Base-by-base conservation (phyloP, 2,888 invertebrate species). In the Tenthredo scrophulariae region DNA sequence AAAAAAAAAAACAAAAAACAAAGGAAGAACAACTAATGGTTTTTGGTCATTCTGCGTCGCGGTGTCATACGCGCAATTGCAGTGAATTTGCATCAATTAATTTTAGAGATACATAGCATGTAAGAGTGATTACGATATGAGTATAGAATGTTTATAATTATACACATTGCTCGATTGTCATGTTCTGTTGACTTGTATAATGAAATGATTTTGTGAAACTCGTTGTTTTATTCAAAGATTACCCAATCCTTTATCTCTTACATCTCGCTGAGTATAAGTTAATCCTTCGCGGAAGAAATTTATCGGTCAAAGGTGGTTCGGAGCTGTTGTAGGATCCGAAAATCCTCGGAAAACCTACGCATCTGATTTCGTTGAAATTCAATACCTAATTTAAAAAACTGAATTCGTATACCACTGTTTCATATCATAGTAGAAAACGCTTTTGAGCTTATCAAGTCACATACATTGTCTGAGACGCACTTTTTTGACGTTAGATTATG, bases 151-250 rank as follows among this genome's bases (percentile, higher is more conserved):
- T 80, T 80, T 80, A 40, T 80, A 33, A 54, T 50, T 50, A 77
- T 40, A 80, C 22, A 40, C 33, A 62, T 80, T 80, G 40, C 80
- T 80, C 70, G 67, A 83, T 83, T 67, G 65, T 46, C 50, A 33
- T 22, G 50, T 46, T 50, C 46, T 67, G 70, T 29, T 83, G 46
- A 83, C 29, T 83, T 83, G 67, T 83, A 83, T 43, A 83, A 83
- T 83, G 46, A 83, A 80, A 83, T 83, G 83, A 83, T 83, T 83
- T 83, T 83, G 83, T 83, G 83, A 65, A 83, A 70, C 22, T 70
- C 46, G 46, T 62, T 10, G n/a, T 26, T 70, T 83, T 18, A 67
- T 67, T 83, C 18, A 7, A 43, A 10, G 43, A 43, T 43, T 7
- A 74, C 33, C 18, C 13, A 43, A 74, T 43, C n/a, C 43, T 74